phyloP scores from a whole-genome alignment of 2,888 invertebrate species.

The Chorisops tibialis region DNA sequence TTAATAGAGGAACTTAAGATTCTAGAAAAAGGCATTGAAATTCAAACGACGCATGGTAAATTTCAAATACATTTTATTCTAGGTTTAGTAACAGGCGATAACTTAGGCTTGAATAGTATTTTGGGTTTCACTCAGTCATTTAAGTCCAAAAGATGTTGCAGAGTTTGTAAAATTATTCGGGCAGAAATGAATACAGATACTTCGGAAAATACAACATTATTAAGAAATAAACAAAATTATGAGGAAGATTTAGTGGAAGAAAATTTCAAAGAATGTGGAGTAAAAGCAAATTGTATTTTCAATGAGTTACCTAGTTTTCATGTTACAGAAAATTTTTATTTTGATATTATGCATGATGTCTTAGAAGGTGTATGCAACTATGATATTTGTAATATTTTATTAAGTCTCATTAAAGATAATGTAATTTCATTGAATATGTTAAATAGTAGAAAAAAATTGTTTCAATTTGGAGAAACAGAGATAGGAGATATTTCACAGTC shows the following conservation, averaged over 20 bases:
- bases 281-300: conserved; percentile 31
- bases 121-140: conserved; percentile 35
- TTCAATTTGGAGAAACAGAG: neutral
- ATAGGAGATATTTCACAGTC: neutral
- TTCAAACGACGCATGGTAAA: conserved; percentile 1
- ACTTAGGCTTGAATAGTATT: conserved; percentile 36
- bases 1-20: conserved; percentile 33
- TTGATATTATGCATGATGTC: conserved; percentile 38
- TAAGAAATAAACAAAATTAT: conserved; percentile 32
- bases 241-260: conserved; percentile 24
- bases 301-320: conserved; percentile 32
- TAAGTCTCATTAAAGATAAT: conserved; percentile 31
- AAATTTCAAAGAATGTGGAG: conserved; percentile 32
- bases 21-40: conserved; percentile 32
- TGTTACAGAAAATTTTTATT: conserved; percentile 34
- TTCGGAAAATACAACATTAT: conserved; percentile 25
- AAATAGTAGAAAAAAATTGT: conserved; percentile 31
- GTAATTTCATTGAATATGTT: conserved; percentile 32
- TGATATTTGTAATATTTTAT: conserved; percentile 34
- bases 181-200: conserved; percentile 28
- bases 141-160: conserved; percentile 35
- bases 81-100: conserved; percentile 36
- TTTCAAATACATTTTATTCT: conserved; percentile 35
- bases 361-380: conserved; percentile 36
- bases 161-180: conserved; percentile 30